phyloP scores from a whole-genome alignment of 2,797 vertebrate genomes.

The Semotilus atromaculatus region DNA sequence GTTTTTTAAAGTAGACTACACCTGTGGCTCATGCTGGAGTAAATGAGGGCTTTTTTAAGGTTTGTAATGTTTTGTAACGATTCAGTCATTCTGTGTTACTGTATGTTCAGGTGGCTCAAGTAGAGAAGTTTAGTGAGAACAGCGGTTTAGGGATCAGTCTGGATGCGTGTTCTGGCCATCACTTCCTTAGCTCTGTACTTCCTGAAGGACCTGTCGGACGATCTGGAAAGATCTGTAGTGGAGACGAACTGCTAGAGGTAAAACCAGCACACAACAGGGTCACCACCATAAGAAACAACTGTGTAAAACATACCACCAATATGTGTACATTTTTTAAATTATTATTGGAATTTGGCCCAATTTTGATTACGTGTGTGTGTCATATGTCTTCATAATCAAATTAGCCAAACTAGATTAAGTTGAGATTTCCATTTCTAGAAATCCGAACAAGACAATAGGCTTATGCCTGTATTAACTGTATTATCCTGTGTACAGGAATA shows the following conservation, averaged over 20 bases:
- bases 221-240: slow-evolving; percentile 89
- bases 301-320: no score
- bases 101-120: slow-evolving; percentile 85
- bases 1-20: neutral
- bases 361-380: neutral
- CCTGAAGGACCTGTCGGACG: slow-evolving; percentile 94
- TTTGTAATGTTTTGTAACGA: neutral
- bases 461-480: neutral
- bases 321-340: rapidly evolving
- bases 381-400: neutral
- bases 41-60: neutral
- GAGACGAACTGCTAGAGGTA: slow-evolving; percentile 95
- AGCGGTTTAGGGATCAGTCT: slow-evolving; percentile 96
- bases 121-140: slow-evolving; percentile 93
- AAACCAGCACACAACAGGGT: neutral
- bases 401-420: neutral
- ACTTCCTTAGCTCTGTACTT: slow-evolving; percentile 94
- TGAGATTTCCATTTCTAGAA: neutral
- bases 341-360: neutral
- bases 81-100: slow-evolving; percentile 27
- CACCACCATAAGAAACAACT: neutral
- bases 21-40: neutral
- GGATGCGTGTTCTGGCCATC: slow-evolving; percentile 89
- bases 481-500: neutral
- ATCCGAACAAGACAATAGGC: neutral